A percentile compares a stretch with the other conserved stretches of the same genome.
These are phyloP conservation scores for Gallinago media DNA, from an alignment of 2,113 vertebrate species.

Conservation along the genomic window DNA sequence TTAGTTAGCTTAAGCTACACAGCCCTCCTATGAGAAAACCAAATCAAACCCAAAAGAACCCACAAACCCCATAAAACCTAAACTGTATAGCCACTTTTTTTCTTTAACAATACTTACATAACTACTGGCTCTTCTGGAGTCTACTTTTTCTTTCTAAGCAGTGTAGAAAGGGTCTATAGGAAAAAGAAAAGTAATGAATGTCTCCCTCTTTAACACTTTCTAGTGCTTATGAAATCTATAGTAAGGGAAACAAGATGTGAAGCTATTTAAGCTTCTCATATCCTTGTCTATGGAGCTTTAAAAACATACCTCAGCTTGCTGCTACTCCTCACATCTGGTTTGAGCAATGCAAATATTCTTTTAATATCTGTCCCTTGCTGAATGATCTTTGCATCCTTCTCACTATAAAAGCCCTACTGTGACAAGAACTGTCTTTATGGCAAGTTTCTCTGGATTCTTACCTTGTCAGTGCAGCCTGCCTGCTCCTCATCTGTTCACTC, in stretches of 20 bases:
- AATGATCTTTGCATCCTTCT: neutral
- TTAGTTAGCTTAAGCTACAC: neutral
- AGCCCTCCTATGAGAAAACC: neutral
- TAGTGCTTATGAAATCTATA: neutral
- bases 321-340: neutral
- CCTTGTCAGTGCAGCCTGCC: rapidly evolving
- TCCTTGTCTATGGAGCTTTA: neutral
- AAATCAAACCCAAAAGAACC: neutral
- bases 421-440: neutral
- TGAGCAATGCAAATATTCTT: neutral
- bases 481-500: neutral
- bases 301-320: neutral
- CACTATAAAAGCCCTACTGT: neutral
- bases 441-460: neutral
- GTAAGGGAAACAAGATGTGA: neutral
- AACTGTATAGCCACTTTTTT: neutral
- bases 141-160: neutral
- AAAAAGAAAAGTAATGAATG: neutral
- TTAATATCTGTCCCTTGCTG: neutral
- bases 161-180: neutral
- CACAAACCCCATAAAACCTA: neutral
- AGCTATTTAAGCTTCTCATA: neutral
- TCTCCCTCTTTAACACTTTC: neutral
- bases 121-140: neutral
- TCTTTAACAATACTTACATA: neutral